A percentile compares a stretch with the other conserved stretches of the same genome.
Evolutionary conservation across 2,113 vertebrate species (phyloP).

Genomic region (Amblyornis subalaris): DNA sequence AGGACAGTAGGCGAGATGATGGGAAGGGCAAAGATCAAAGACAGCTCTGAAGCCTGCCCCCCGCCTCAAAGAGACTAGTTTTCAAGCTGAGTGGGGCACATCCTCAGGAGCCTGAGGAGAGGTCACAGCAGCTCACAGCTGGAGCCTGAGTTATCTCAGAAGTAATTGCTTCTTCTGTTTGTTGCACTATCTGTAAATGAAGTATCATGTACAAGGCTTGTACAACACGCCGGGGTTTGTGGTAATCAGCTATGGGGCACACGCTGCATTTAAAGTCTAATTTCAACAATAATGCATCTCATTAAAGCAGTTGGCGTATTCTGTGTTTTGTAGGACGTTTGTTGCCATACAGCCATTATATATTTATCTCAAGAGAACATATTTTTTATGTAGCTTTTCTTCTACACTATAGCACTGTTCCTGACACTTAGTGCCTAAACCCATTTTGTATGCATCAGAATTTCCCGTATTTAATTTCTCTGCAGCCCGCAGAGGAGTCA

Average conservation of each 20-base stretch:
- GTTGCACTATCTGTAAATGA: neutral
- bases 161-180: neutral
- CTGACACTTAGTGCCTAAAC: neutral
- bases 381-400: neutral
- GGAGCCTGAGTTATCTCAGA: neutral
- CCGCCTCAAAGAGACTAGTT: neutral
- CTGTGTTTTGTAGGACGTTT: neutral
- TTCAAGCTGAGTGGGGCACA: neutral
- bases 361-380: neutral
- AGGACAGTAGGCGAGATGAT: fast-evolving
- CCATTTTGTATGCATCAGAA: neutral
- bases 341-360: neutral
- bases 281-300: neutral
- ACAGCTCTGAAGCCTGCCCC: neutral
- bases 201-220: neutral
- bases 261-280: neutral
- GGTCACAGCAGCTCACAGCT: neutral
- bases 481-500: neutral
- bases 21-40: neutral
- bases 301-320: neutral
- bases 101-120: neutral
- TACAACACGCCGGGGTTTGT: fast-evolving
- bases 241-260: neutral
- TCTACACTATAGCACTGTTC: neutral
- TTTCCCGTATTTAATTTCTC: neutral